phyloP scores from a whole-genome alignment of 2,888 invertebrate species.

The Octonoba sinensis region DNA sequence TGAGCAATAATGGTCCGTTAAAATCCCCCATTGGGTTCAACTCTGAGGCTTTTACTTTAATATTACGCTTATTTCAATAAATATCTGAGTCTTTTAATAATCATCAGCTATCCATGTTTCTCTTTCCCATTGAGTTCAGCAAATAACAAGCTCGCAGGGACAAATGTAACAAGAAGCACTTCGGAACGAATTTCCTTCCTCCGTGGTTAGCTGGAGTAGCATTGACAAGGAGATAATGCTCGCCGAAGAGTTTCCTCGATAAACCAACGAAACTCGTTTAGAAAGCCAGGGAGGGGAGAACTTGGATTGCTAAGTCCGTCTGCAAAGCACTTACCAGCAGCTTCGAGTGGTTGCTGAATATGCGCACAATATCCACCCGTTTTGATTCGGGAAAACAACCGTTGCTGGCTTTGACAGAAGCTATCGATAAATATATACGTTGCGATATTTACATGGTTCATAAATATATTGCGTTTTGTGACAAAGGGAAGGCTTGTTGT shows the following conservation, averaged over 20 bases:
- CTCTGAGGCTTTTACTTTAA: conserved; percentile 17
- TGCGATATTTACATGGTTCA: conserved; percentile 14
- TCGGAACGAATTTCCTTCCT: conserved; percentile 24
- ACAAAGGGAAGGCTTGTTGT: background rate
- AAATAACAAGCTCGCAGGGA: conserved; percentile 36
- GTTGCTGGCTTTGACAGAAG: conserved; percentile 30
- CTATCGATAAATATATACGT: conserved; percentile 14
- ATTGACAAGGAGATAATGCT: conserved; percentile 44
- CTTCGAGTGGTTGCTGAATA: conserved; percentile 41
- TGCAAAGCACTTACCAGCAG: conserved; percentile 31
- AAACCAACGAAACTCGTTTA: conserved; percentile 47
- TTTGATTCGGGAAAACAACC: conserved; percentile 28
- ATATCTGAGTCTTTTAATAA: conserved; percentile 30
- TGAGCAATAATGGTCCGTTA: conserved; percentile 16
- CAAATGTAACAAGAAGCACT: conserved; percentile 46
- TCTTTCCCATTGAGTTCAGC: conserved; percentile 11
- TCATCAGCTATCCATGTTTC: conserved; percentile 19
- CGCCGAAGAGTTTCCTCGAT: conserved; percentile 53
- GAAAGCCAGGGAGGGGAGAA: conserved; percentile 19
- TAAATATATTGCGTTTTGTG: conserved; percentile 11
- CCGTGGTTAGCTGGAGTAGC: conserved; percentile 28
- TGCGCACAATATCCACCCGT: conserved; percentile 16
- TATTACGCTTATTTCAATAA: conserved; percentile 27
- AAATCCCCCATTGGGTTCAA: conserved; percentile 8
- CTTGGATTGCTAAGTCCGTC: conserved; percentile 18